Base-by-base conservation (phyloP, 2,797 vertebrate species). In the Fistularia commersonii region DNA sequence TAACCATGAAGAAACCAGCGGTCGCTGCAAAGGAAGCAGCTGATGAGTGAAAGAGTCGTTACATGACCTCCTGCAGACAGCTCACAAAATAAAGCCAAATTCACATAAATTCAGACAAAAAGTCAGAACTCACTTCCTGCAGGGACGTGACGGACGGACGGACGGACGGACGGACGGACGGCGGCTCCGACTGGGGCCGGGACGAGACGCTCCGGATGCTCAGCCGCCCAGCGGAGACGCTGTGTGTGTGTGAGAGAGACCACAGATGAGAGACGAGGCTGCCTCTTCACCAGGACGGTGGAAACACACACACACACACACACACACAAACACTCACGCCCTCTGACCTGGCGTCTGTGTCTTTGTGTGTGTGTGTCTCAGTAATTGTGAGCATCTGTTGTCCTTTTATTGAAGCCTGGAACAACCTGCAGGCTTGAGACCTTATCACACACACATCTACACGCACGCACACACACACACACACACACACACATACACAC, bases 341-440 rank as follows among this genome's bases (percentile, higher is more conserved):
- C 66, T 60, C 58, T 6, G 15, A 31, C 36, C 46, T 49, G 48
- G 0, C 32, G 54, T 37, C 43, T 36, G 13, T 48, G 60, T 23
- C 31, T 14, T 45, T 49, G 51, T 63, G 70, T 63, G 59, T 55
- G 60, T 41, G 53, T 57, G 46, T 41, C 46, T 56, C 42, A 46
- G 66, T 82, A 82, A 85, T 85, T 87, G 80, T 77, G 57, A 68
- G 79, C 68, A 76, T 89, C 84, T 88, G 86, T 54, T 86, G 48
- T 54, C 61, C 74, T 81, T 84, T 84, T 87, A 83, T 84, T 81
- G 77, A 64, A 72, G 67, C 74, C 68, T 79, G 79, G 65, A 81
- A 82, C 74, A 77, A 79, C 73, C 83, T 83, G 80, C 63, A 79
- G 82, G 80, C n/a, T n/a, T n/a, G n/a, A n/a, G n/a, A n/a, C n/a